Base-by-base conservation (phyloP, 2,113 vertebrate species). In the Sinocyclocheilus rhinocerous region DNA sequence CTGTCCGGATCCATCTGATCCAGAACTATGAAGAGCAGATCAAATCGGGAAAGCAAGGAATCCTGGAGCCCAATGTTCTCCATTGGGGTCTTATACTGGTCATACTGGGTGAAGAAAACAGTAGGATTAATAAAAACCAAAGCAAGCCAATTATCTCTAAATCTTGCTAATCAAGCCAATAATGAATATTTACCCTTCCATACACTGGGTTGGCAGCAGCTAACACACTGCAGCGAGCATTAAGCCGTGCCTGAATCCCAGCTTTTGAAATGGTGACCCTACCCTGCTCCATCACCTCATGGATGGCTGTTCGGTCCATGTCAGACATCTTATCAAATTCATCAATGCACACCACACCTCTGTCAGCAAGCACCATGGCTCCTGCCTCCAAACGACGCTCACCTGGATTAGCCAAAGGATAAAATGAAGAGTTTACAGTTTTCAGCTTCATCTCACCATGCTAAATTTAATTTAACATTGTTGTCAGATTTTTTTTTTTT, bases 271-370 rank as follows among this genome's bases (percentile, higher is more conserved):
- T 92, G 24, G 92, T 93, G 39, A 90, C 93, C 22, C 90, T 87
- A 11, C 91, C 91, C 76, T 93, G 91, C 69, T 92, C 93, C 92
- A 92, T 93, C 20, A 93, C 88, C 0, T 65, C 91, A 65, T 92
- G 90, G 50, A 87, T 84, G 63, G 90, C 87, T 1, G 87, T 87
- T 6, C 91, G 88, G 84, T 90, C 89, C 87, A 89, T 88, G 78
- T 89, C 91, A 11, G 91, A 92, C 87, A 93, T 93, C 87, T 93
- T 93, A 88, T 93, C 92, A 75, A 93, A 93, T 70, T 92, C 86
- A 89, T 90, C 88, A 48, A 92, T 42, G 0, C 88, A 91, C 22
- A 91, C 91, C 48, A 86, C 90, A 50, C 76, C 86, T 84, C 89
- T 82, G 88, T 85, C 90, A 24, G 69, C 83, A 29, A 90, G 89